Conservation (phyloP, 2,888 invertebrate species). For the Sesia apiformis region DNA sequence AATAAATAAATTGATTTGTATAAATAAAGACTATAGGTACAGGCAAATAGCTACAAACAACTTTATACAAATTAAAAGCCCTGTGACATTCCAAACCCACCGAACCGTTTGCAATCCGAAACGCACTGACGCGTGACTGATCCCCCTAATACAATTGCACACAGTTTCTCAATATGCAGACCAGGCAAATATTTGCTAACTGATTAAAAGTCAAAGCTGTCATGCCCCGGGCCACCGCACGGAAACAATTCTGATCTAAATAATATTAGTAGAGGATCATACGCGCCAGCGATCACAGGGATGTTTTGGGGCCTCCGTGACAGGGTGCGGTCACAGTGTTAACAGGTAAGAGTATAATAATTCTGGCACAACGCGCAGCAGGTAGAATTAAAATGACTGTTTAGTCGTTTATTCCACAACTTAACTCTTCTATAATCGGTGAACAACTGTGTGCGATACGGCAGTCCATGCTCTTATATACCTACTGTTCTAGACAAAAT, state of each 20-base stretch:
- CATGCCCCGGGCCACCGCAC: slow-evolving; percentile 47
- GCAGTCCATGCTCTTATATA: too few relatives aligned
- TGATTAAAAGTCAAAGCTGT: slow-evolving; percentile 71
- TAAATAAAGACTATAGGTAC: too few relatives aligned
- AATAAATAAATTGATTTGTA: too few relatives aligned
- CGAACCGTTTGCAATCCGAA: slow-evolving; percentile 31
- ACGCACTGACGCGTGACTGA: slow-evolving; percentile 34
- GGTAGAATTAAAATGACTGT: too few relatives aligned
- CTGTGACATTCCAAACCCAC: slow-evolving; percentile 46
- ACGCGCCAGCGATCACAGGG: slow-evolving; percentile 60
- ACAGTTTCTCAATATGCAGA: slow-evolving; percentile 62
- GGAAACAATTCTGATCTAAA: slow-evolving; percentile 56
- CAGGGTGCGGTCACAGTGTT: too few relatives aligned
- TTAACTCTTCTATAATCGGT: too few relatives aligned
- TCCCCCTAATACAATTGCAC: slow-evolving; percentile 66
- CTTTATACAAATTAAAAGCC: not conserved
- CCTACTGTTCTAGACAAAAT: too few relatives aligned
- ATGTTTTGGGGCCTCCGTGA: slow-evolving; percentile 5
- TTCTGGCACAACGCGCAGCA: too few relatives aligned
- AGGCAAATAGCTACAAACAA: too few relatives aligned
- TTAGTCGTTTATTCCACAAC: too few relatives aligned
- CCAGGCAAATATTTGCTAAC: slow-evolving; percentile 58
- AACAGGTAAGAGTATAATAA: too few relatives aligned
- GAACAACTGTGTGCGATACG: too few relatives aligned
- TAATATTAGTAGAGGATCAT: slow-evolving; percentile 61